phyloP scores from a whole-genome alignment of 92 coral and sea anemone genomes.

The Anthopleura xanthogrammica region DNA sequence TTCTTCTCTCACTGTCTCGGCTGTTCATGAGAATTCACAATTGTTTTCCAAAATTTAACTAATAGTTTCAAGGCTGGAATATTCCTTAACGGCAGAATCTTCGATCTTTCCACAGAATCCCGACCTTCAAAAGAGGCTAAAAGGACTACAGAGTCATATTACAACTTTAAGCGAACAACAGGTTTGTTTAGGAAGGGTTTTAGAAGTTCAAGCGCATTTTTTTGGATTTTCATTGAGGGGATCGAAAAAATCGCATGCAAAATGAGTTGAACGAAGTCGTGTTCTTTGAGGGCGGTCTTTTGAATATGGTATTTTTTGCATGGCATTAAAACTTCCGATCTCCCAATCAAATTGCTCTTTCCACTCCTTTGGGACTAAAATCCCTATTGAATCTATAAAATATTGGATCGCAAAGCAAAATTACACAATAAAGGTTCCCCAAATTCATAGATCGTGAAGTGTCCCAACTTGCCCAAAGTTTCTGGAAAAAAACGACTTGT shows the following conservation, averaged over 20 bases:
- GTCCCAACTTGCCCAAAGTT: constrained; percentile 22
- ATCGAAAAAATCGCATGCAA: constrained; percentile 50
- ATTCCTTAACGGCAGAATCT: constrained; percentile 41
- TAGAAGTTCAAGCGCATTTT: not conserved
- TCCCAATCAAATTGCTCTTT: constrained; percentile 27
- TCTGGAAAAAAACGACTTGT: not conserved
- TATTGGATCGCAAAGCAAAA: not conserved
- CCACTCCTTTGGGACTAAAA: constrained; percentile 41
- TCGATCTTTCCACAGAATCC: constrained; percentile 76
- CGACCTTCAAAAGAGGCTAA: constrained; percentile 88
- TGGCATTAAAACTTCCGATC: constrained; percentile 36
- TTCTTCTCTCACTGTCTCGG: constrained; percentile 36
- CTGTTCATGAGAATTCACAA: constrained; percentile 68
- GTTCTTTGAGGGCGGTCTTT: constrained; percentile 50
- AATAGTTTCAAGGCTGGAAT: constrained; percentile 51
- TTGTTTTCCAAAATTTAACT: constrained; percentile 61
- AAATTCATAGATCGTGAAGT: not conserved
- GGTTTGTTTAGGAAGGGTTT: constrained; percentile 43
- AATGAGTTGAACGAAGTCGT: constrained; percentile 37
- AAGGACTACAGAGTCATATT: constrained; percentile 76
- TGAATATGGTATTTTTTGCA: constrained; percentile 50
- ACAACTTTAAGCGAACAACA: constrained; percentile 90
- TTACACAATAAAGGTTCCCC: not conserved
- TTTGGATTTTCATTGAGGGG: constrained; percentile 24
- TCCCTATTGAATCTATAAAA: not conserved